Base-by-base conservation (phyloP, 2,888 invertebrate species). In the Rosalia funebris region DNA sequence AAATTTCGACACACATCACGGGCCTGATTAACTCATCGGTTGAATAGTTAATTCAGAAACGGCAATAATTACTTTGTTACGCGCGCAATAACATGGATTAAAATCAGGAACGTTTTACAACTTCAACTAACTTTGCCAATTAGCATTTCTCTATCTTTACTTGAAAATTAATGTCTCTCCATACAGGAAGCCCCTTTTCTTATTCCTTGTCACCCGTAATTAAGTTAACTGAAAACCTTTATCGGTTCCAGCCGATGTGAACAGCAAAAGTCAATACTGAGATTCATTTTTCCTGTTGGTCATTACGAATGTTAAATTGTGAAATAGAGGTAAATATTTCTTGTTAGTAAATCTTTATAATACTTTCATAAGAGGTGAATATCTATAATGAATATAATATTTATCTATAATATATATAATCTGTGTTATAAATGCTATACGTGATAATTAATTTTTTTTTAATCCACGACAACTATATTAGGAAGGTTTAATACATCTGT, bases 71-170 rank as follows among this genome's bases (percentile, higher is more conserved):
- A 7, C 25, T 25, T 25, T 7, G 34, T n/a, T n/a, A n/a, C 34
- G 3, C 10, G 11, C 11, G 11, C 10, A 34, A n/a, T n/a, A 7
- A 34, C 48, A 48, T 15, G 47, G 16, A 25, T 14, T 36, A 25
- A 42, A 41, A 45, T 46, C 39, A 55, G 19, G 48, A 48, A 39
- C 52, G 45, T 52, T 60, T 60, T 60, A 50, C 25, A 56, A 56
- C 60, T 56, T 60, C 60, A 14, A 20, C 12, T 32, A 60, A 56
- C 55, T 48, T 52, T 39, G 39, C 48, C 50, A 60, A 60, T 60
- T 56, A 60, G 32, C 60, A 46, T 52, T 60, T 56, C 60, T 34
- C 41, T 56, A 50, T 56, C 52, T 56, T 50, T 47, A 14, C 53
- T 52, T 16, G 50, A 60, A n/a, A 56, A 60, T 60, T 55, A 60